Evolutionary conservation across 2,888 invertebrate species (phyloP), one percentile per base, ranked within the genome.

Genomic region (Pheosia gnoma): DNA sequence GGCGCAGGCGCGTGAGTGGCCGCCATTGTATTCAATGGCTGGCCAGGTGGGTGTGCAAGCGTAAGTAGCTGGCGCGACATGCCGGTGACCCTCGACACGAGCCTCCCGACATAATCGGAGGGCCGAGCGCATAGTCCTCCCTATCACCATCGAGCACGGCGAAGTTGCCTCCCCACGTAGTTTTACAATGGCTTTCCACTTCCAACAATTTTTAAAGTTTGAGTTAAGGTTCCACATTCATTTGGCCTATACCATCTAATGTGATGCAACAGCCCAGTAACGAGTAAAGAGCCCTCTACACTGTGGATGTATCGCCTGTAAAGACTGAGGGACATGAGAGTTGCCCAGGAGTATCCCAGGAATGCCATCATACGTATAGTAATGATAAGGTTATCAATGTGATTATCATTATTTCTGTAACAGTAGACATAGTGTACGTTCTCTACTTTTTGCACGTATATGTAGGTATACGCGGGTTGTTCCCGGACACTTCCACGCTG

Each of bases 1-100:
- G 72, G 81, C 81, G 83, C 83, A 84, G 81, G 84, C 83, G 84
- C 84, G 83, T 79, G 80, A 77, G 80, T 78, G 79, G 81, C 78
- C 77, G 74, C 90, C 80, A 93, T 93, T 93, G 92, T 93, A 92
- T 89, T 93, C 93, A 93, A 93, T 92, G 83, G 83, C 78, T 81
- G 75, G 84, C 86, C 86, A 88, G 87, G 90, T 91, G 93, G 93
- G 93, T 87, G 93, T 92, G 88, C 90, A 89, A 89, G 83, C 72
- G 81, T 88, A 87, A 89, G 90, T 89, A 86, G 88, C 84, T 83
- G 78, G 71, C 71, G 73, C 74, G 80, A 82, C 74, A 71, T 81
- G 79, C 75, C 74, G 75, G 69, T 87, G 89, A 89, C 89, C 89
- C 84, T 70, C 82, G 87, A 82, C 86, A 79, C 25, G 62, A 53